Base-by-base conservation (phyloP, 2,888 invertebrate genomes). In the Acleris laterana region DNA sequence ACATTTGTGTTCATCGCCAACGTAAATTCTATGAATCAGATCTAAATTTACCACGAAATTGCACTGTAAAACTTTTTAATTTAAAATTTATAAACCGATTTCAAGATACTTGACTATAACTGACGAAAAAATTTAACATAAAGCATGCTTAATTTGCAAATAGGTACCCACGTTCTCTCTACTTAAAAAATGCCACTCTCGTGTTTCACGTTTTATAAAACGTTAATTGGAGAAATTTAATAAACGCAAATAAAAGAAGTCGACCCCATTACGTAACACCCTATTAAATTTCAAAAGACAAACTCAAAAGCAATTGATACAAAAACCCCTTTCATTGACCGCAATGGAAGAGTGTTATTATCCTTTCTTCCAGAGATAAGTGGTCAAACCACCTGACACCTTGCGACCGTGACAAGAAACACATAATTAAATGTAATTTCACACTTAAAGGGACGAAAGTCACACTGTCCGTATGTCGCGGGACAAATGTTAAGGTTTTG, bases 381-480 rank as follows among this genome's bases (percentile, higher is more conserved):
- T 87, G 91, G 92, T 88, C 91, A 90, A 81, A 82, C 81, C 90
- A 90, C 85, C 90, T 89, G 92, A 88, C 91, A 90, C 91, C 87
- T 85, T 73, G 73, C 70, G 73, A 73, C 88, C 89, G 87, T 91
- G 87, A 90, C 87, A 82, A 70, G 82, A 79, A 87, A 81, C 78
- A 63, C 77, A 72, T 82, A 88, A 92, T 92, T 91, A 90, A 80
- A 82, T 82, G 80, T 82, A 85, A 89, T 89, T 88, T 85, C 75
- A 84, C 84, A 87, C 83, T 84, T 78, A 79, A 77, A 79, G 80
- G 83, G 77, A 79, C 78, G 82, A 83, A 83, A 81, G 81, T 85
- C 83, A 84, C 85, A 84, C 82, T 84, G 84, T 76, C 90, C 91
- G 85, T 87, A 88, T 92, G 91, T 75, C 79, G 78, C 72, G 59